Percentiles rank a stretch among this genome's conserved stretches.
Evolutionary conservation across 1,140 invertebrate genomes (phyloP).

Genomic region (Nephotettix cincticeps): DNA sequence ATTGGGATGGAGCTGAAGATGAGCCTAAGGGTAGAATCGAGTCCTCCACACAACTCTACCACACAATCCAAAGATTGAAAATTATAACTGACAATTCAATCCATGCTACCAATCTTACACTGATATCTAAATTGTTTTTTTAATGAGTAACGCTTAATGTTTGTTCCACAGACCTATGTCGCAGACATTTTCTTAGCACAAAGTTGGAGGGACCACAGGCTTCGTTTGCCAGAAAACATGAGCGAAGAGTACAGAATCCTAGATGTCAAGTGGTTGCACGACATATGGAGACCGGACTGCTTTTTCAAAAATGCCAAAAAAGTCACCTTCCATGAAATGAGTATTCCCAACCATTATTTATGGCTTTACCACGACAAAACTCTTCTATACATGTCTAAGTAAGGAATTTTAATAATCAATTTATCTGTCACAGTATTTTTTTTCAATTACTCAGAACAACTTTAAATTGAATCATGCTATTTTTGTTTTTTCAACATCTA

Average conservation of each 20-base stretch:
- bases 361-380: conserved; percentile 91
- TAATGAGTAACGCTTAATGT: no score
- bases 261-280: conserved; percentile 87
- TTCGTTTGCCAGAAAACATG: conserved; percentile 87
- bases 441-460: no score
- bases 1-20: no score
- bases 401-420: conserved; percentile 42
- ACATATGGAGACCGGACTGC: conserved; percentile 89
- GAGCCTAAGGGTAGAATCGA: no score
- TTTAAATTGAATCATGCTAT: no score
- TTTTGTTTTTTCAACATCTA: no score
- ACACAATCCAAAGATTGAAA: no score
- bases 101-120: no score
- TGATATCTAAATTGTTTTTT: no score
- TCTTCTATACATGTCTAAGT: conserved; percentile 89
- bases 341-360: conserved; percentile 89
- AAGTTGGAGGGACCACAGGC: conserved; percentile 84
- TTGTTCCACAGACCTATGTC: conserved; percentile 74
- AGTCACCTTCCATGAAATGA: conserved; percentile 93
- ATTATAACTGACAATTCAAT: no score
- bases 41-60: no score
- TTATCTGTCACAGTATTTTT: no score
- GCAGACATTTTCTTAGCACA: conserved; percentile 90
- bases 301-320: conserved; percentile 94
- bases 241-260: conserved; percentile 87